A percentile compares a stretch with the other conserved stretches of the same genome.
These are phyloP conservation scores for Lonchura striata DNA, from an alignment of 2,113 vertebrate genomes.

Conservation along the genomic window DNA sequence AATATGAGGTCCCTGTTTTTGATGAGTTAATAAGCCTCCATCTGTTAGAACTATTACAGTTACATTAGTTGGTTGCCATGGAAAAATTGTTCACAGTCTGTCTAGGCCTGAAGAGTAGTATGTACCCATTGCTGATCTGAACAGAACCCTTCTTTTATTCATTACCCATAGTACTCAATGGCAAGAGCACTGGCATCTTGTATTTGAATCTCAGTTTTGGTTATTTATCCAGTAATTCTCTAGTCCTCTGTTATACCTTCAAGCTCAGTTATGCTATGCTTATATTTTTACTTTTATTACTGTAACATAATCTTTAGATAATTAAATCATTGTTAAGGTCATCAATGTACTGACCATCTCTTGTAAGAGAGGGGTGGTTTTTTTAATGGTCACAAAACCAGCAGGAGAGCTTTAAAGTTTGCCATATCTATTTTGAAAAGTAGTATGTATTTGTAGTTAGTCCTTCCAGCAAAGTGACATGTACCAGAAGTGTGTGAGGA, in stretches of 20 bases:
- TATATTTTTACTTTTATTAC: neutral
- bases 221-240: neutral
- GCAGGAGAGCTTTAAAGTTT: neutral
- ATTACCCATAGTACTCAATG: neutral
- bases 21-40: neutral
- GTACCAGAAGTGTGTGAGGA: neutral
- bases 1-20: neutral
- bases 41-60: conserved; percentile 8
- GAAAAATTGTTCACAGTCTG: neutral
- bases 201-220: neutral
- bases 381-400: neutral
- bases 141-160: neutral
- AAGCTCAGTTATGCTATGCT: neutral
- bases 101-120: neutral
- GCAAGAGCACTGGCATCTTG: neutral
- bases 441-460: neutral
- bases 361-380: neutral
- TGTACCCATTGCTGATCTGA: neutral
- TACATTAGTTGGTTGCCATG: conserved; percentile 7
- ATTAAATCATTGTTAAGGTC: neutral
- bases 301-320: neutral
- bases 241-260: neutral
- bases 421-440: neutral
- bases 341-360: neutral
- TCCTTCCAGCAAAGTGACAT: neutral